These are phyloP conservation scores for Macrotrachela quadricornifera DNA, from an alignment of 1,140 invertebrate genomes.

Conservation along the genomic window DNA sequence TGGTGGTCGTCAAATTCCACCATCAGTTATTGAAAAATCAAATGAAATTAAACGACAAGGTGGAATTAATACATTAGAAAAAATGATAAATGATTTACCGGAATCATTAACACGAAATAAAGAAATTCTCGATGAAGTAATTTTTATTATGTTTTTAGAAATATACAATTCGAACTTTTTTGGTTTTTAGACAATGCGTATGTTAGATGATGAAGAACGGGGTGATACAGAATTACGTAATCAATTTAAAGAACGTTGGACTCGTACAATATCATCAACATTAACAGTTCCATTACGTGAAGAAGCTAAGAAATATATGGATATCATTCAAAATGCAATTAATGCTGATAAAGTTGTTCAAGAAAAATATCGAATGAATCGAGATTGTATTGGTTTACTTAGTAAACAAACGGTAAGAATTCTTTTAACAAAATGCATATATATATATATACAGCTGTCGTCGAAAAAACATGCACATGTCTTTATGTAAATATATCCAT, in stretches of 20 bases:
- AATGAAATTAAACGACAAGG: slow-evolving; percentile 27
- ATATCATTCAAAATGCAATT: slow-evolving; percentile 70
- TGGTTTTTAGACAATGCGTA: slow-evolving; percentile 45
- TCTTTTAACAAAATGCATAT: too few relatives aligned
- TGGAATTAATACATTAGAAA: slow-evolving; percentile 31
- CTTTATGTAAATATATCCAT: too few relatives aligned
- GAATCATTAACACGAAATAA: slow-evolving; percentile 68
- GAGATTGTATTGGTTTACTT: slow-evolving; percentile 56
- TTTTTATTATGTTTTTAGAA: too few relatives aligned
- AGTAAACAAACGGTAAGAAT: slow-evolving; percentile 42
- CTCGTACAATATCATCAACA: slow-evolving; percentile 57
- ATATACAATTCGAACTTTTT: too few relatives aligned
- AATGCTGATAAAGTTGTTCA: slow-evolving; percentile 52
- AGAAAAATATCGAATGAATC: slow-evolving; percentile 59
- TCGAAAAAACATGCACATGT: too few relatives aligned
- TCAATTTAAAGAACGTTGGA: slow-evolving; percentile 75
- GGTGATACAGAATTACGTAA: slow-evolving; percentile 62
- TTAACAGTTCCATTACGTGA: slow-evolving; percentile 65
- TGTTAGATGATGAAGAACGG: slow-evolving; percentile 69
- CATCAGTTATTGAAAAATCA: slow-evolving; percentile 69
- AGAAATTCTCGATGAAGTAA: slow-evolving; percentile 61
- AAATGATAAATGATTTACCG: slow-evolving; percentile 56
- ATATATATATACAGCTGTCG: too few relatives aligned
- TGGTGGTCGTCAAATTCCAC: slow-evolving; percentile 52
- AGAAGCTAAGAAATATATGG: slow-evolving; percentile 66